Base-by-base conservation (phyloP, 2,888 invertebrate genomes). In the Congeria kusceri region DNA sequence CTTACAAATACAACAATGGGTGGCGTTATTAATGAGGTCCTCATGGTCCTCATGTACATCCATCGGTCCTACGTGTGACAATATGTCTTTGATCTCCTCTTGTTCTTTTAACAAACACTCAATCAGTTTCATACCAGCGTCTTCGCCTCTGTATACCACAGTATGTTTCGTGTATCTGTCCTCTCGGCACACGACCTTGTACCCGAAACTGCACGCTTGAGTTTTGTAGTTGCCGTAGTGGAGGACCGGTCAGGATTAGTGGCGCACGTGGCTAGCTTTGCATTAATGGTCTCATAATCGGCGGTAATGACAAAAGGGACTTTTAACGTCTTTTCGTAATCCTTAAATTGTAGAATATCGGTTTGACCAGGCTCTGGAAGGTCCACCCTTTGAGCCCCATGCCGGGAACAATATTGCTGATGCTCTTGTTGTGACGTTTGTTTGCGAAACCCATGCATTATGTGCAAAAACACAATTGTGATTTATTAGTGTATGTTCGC, bases 311-410 rank as follows among this genome's bases (percentile, higher is more conserved):
- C 61, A 20, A 77, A 80, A 2, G 77, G 81, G 1, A 69, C 69
- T 28, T 61, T 65, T 49, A 74, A 59, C 32, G 67, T 65, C 46
- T 79, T 78, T 47, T 69, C 66, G 62, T 61, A 61, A 27, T 83
- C 79, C 25, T 66, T 83, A 62, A 79, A 79, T 62, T 69, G 39
- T 39, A 83, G 39, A 15, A 79, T 61, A 57, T 80, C 75, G 65
- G 72, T 70, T 11, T 70, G 63, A 27, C 82, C 76, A 20, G 49
- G 57, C 69, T 59, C 62, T 23, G 82, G 78, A 13, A 78, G 32
- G 18, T 59, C 61, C 20, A 72, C 56, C 63, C 64, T 73, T 56
- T 77, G 77, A 20, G 47, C 66, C n/a, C 71, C 68, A 46, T 73
- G 61, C 13, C 20, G 32, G 20, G 63, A 65, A 66, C 78, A 82